Evolutionary conservation across 2,797 vertebrate species (phyloP).

Genomic region (Trachurus trachurus): DNA sequence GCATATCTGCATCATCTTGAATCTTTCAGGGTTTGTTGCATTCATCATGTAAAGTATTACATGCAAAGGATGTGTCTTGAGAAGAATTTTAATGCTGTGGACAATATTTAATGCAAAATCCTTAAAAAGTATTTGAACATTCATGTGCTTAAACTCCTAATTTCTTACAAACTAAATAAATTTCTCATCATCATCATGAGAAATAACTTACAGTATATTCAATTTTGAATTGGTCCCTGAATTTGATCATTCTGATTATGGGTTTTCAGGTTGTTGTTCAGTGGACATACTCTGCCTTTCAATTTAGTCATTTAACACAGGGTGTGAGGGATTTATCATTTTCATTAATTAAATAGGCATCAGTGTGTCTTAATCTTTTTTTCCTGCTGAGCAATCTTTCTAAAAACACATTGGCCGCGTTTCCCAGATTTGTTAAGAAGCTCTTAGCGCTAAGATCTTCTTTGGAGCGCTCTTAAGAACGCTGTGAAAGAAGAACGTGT

Average conservation of each 20-base stretch:
- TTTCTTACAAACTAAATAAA: constrained; percentile 1
- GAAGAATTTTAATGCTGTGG: neutral
- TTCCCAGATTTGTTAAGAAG: no score
- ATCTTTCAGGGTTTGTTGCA: neutral
- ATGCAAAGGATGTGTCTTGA: neutral
- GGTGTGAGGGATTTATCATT: constrained; percentile 46
- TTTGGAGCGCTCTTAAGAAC: no score
- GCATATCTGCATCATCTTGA: neutral
- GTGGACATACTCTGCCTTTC: constrained; percentile 43
- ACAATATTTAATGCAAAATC: neutral
- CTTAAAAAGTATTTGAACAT: neutral
- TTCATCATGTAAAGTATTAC: neutral
- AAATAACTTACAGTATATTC: constrained; percentile 27
- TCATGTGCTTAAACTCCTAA: neutral
- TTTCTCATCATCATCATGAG: constrained; percentile 8
- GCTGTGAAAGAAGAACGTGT: no score
- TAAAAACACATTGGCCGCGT: constrained; percentile 42
- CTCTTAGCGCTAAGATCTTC: no score
- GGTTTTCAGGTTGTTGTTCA: constrained; percentile 20
- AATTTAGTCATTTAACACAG: constrained; percentile 47
- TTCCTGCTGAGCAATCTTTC: constrained; percentile 48
- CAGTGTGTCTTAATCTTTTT: constrained; percentile 43
- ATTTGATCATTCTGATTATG: constrained; percentile 31
- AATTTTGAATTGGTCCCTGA: constrained; percentile 7
- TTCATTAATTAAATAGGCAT: constrained; percentile 55